phyloP scores from a whole-genome alignment of 2,113 vertebrate species.

The Rhinopomastus cyanomelas region DNA sequence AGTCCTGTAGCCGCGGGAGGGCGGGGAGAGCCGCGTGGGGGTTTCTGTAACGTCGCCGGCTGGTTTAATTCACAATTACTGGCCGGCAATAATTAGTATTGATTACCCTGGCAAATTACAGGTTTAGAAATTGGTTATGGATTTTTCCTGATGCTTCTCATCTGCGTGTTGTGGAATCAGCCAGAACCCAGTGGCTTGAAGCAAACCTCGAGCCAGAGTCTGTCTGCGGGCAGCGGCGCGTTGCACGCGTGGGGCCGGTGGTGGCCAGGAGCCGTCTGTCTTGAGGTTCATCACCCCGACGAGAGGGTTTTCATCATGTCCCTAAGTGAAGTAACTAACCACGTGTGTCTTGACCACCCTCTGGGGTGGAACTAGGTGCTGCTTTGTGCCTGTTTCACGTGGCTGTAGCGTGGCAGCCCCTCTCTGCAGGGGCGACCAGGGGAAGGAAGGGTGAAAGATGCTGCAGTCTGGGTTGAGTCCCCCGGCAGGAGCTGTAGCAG shows the following conservation, averaged over 20 bases:
- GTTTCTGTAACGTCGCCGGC: slow-evolving; percentile 32
- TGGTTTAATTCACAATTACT: slow-evolving; percentile 60
- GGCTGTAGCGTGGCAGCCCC: neutral
- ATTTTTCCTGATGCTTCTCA: slow-evolving; percentile 52
- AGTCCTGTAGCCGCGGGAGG: neutral
- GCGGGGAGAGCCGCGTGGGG: neutral
- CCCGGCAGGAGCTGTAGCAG: neutral
- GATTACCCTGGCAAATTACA: slow-evolving; percentile 59
- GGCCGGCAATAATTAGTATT: slow-evolving; percentile 63
- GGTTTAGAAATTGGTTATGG: slow-evolving; percentile 67
- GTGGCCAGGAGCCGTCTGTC: neutral
- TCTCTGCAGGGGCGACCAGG: neutral
- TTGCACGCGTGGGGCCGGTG: neutral
- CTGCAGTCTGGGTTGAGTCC: neutral
- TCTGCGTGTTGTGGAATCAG: slow-evolving; percentile 13
- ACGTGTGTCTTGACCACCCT: neutral
- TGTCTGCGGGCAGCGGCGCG: neutral
- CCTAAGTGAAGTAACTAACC: neutral
- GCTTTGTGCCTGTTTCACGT: rapidly evolving
- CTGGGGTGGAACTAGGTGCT: neutral
- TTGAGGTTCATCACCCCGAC: neutral
- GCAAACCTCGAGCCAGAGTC: neutral
- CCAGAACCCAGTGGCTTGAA: slow-evolving; percentile 40
- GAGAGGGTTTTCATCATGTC: neutral
- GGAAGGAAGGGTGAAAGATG: neutral